Conservation (phyloP, 2,888 invertebrate species). For the Lasioglossum leucozonium region DNA sequence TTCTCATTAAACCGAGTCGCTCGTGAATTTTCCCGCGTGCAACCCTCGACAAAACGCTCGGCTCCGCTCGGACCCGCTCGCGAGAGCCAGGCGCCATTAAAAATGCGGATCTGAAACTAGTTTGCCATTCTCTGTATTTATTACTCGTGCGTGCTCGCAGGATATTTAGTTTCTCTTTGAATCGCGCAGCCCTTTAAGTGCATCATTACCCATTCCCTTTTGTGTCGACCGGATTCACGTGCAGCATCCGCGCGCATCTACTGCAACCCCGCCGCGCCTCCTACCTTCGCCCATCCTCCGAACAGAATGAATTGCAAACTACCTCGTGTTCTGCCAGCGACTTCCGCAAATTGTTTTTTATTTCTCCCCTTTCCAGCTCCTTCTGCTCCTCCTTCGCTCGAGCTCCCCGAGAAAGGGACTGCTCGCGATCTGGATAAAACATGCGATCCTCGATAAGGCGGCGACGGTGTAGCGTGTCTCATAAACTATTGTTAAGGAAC, state of each 20-base stretch:
- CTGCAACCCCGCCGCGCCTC: background rate
- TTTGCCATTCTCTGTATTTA: conserved; percentile 66
- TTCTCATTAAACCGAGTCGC: background rate
- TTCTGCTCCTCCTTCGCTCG: background rate
- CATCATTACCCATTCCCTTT: conserved; percentile 74
- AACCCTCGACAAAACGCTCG: background rate
- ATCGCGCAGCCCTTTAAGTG: conserved; percentile 68
- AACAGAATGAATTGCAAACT: conserved; percentile 51
- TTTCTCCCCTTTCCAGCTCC: too few species aligned
- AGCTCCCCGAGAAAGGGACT: background rate
- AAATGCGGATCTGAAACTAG: conserved; percentile 51
- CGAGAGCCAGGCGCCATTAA: conserved; percentile 19
- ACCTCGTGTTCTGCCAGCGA: background rate
- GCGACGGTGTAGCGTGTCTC: background rate
- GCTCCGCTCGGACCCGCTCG: background rate
- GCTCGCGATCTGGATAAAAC: background rate
- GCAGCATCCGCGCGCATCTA: conserved; percentile 25
- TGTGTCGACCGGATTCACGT: conserved; percentile 47
- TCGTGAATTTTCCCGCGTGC: background rate
- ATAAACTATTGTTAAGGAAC: background rate
- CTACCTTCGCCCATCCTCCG: conserved; percentile 3
- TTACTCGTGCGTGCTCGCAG: conserved; percentile 52
- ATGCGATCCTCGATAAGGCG: background rate
- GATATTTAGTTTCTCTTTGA: conserved; percentile 68
- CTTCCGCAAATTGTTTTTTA: conserved; percentile 31